These are phyloP conservation scores for Machimus rusticus DNA, from an alignment of 2,888 invertebrate species.

Conservation along the genomic window DNA sequence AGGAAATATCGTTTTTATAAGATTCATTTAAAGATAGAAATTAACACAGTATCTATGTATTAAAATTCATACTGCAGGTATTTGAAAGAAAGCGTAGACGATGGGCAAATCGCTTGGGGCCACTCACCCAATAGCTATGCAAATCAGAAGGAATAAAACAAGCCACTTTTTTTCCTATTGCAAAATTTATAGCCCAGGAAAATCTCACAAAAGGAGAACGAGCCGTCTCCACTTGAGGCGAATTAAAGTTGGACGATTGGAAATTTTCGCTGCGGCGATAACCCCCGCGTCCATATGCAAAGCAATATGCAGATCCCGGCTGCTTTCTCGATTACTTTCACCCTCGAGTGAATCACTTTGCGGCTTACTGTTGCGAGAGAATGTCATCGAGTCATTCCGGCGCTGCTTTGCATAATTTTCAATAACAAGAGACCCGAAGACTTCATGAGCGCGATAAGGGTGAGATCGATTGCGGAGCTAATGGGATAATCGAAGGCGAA, in stretches of 20 bases:
- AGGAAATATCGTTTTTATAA: no score
- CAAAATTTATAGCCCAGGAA: not conserved
- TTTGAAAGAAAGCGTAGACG: not conserved
- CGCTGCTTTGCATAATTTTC: conserved; percentile 47
- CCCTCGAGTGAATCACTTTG: conserved; percentile 42
- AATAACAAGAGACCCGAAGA: conserved; percentile 42
- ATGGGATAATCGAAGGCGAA: conserved; percentile 47
- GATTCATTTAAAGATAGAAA: not conserved
- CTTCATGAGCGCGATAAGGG: conserved; percentile 36
- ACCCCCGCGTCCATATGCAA: conserved; percentile 41
- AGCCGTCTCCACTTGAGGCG: not conserved
- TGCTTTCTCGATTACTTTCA: conserved; percentile 36
- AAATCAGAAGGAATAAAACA: not conserved
- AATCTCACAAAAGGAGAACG: not conserved
- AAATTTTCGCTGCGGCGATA: conserved; percentile 12
- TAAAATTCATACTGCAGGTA: not conserved
- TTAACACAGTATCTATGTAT: not conserved
- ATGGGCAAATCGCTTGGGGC: not conserved
- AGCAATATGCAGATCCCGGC: conserved; percentile 24
- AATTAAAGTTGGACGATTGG: conserved; percentile 24
- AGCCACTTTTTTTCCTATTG: not conserved
- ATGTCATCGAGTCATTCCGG: conserved; percentile 31
- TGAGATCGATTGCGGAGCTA: conserved; percentile 44
- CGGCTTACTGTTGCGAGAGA: conserved; percentile 33
- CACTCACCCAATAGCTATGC: not conserved